Evolutionary conservation across 92 coral and sea anemone species (phyloP), one percentile per base, ranked within the genome.

Genomic region (Bergia puertoricense): DNA sequence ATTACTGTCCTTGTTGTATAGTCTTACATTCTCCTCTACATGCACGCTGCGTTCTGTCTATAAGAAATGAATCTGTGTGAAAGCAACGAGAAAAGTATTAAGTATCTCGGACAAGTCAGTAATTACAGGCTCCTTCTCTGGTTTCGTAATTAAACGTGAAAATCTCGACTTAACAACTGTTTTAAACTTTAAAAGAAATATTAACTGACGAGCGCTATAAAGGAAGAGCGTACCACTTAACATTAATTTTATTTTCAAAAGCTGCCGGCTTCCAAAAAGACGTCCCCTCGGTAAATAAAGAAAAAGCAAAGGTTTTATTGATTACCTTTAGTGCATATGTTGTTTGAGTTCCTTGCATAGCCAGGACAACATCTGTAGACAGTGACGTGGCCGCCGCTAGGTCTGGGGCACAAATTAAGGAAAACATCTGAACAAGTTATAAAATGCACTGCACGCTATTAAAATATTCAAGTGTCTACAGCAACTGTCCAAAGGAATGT

Each of bases 321-420:
- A 10, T 43, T 83, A 83, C 86, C 86, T 68, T 45, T 68, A 23
- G 66, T 5, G 42, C 86, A 83, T 8, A 39, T 44, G 65, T 44
- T 67, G 59, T 68, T 83, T 69, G 77, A 36, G 57, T 67, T 73
- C 76, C 66, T 69, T 2, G 48, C 40, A 45, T 83, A 83, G 0
- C 86, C 86, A 4, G 86, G 86, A 30, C 86, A 83, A 38, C 86
- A 83, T 69, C 86, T 68, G 42, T 83, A 83, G 56, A 20, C 86
- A 23, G 77, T 83, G 77, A 83, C 76, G 22, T 59, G 39, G 62
- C 22, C 10, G 45, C 14, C 41, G 23, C 76, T 83, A 66, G 77
- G 77, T 46, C 86, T 83, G 44, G 54, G 76, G 37, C n/a, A 57
- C 40, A 82, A 48, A 79, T 45, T n/a, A 8, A 79, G 42, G 38